A percentile compares a stretch with the other conserved stretches of the same genome.
Conservation (phyloP, 2,888 invertebrate genomes). For the Sarcophaga subvicina region DNA sequence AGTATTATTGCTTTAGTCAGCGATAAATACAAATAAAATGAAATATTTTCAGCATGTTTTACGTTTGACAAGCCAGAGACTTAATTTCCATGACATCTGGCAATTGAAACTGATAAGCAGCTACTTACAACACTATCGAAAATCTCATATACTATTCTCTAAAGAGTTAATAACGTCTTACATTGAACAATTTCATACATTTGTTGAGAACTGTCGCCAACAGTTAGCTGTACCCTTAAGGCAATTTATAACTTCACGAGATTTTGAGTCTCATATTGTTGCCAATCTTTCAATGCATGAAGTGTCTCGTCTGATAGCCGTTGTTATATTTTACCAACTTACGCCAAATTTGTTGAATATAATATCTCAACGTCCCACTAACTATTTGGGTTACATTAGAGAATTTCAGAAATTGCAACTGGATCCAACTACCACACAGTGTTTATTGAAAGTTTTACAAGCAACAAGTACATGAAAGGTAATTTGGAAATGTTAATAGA, state of each 20-base stretch:
- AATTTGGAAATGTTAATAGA: conserved; percentile 24
- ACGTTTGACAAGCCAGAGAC: conserved; percentile 68
- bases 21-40: not conserved
- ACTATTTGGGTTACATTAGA: conserved; percentile 77
- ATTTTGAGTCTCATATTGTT: conserved; percentile 73
- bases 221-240: conserved; percentile 74
- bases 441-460: conserved; percentile 77
- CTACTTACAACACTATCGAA: conserved; percentile 78
- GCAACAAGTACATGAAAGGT: conserved; percentile 68
- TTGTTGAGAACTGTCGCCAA: conserved; percentile 74
- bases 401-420: conserved; percentile 78
- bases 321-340: conserved; percentile 78
- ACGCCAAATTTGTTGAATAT: conserved; percentile 78
- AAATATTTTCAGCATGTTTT: conserved; percentile 73
- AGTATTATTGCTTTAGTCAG: conserved; percentile 68
- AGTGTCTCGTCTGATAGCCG: conserved; percentile 75
- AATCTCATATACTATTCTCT: conserved; percentile 77
- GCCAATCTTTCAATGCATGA: conserved; percentile 73
- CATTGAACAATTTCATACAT: conserved; percentile 75
- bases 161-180: conserved; percentile 79
- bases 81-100: conserved; percentile 84
- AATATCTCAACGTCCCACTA: conserved; percentile 75
- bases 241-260: conserved; percentile 75
- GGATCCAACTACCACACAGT: conserved; percentile 76
- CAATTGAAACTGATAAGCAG: conserved; percentile 88